Conservation (phyloP, 2,888 invertebrate species). For the Amiota communis region DNA sequence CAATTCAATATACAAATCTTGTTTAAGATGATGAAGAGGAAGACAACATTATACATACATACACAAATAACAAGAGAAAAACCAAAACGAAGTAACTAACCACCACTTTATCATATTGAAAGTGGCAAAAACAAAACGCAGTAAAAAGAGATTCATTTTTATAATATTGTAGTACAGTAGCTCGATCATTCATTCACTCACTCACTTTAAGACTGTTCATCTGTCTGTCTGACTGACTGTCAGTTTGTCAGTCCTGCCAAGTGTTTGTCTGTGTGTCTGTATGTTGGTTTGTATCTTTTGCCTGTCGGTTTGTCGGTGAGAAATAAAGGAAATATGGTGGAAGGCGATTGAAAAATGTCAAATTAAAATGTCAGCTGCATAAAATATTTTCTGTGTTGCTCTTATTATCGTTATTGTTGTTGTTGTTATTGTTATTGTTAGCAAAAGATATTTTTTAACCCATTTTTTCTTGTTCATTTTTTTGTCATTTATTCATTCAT, state of each 20-base stretch:
- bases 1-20: slow-evolving; percentile 65
- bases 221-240: no score
- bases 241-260: no score
- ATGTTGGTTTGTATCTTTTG: no score
- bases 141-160: background rate
- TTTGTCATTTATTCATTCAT: no score
- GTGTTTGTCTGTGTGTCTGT: no score
- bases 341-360: slow-evolving; percentile 50
- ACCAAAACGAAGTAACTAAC: slow-evolving; percentile 41
- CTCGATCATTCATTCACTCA: no score
- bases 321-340: background rate
- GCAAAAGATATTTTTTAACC: slow-evolving; percentile 52
- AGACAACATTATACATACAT: slow-evolving; percentile 44
- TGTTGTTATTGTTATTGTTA: no score
- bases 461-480: slow-evolving; percentile 41
- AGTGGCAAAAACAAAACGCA: background rate
- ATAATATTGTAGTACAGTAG: no score
- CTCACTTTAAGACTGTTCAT: no score
- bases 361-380: slow-evolving; percentile 61
- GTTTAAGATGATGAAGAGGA: slow-evolving; percentile 57
- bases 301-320: no score
- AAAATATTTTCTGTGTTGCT: slow-evolving; percentile 34
- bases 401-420: no score
- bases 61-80: background rate
- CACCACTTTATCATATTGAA: slow-evolving; percentile 56